Base-by-base conservation (phyloP, 1,140 invertebrate genomes). In the Augochlora pura region DNA sequence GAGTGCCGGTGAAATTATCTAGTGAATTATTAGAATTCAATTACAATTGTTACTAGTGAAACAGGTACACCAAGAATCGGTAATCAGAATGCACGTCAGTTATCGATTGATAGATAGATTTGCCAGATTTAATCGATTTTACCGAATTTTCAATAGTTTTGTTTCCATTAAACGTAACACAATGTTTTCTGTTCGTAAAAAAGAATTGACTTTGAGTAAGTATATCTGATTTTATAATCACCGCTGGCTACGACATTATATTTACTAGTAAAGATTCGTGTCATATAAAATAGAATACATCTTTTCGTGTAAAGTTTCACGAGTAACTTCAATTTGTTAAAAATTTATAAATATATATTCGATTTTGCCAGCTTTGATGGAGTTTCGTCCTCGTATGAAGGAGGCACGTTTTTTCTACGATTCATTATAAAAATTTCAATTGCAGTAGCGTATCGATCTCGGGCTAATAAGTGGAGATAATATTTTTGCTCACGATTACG, bases 1-100 rank as follows among this genome's bases (percentile, higher is more conserved):
- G 12, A 69, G 74, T 77, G 74, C 21, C 66, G 65, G 66, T 77
- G 66, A 69, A 77, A 70, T 69, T 70, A 70, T 14, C 9, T 4
- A 76, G 74, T 77, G 74, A 68, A 21, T n/a, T 46, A 59, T 46
- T 10, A 14, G 39, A 66, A 68, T 60, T 27, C 9, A 42, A 9
- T 6, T 60, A 7, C 14, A 8, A 2, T 27, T 54, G 49, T 66
- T 21, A 8, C 38, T 5, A 16, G 46, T 21, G 25, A 2, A 21
- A 46, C 52, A 76, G 52, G 73, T 68, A 59, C 46, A 52, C 32
- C 23, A 27, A 27, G 25, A 62, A 62, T 2, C 27, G 25, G 27
- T 62, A 10, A 23, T 46, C 12, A 46, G 42, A 65, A n/a, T 66
- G 0, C 12, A 23, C 7, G 18, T n/a, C 21, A 57, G 1, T n/a